Evolutionary conservation across 2,888 invertebrate genomes (phyloP).

Genomic region (Ctena decussata): DNA sequence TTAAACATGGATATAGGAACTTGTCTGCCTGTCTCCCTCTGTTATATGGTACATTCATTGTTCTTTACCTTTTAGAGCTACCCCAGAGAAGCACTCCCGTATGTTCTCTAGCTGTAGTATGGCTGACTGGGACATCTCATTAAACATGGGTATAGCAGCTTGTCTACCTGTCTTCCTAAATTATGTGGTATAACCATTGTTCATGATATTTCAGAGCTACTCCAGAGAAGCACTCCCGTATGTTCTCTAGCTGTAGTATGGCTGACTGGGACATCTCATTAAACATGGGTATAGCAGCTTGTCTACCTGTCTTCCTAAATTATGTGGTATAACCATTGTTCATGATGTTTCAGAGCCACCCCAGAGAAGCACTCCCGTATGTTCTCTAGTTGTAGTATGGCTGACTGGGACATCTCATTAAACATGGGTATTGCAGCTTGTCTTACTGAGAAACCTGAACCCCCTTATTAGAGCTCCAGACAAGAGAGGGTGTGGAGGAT

Average conservation of each 20-base stretch:
- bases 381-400: conserved; percentile 98
- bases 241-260: conserved; percentile 98
- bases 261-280: conserved; percentile 92
- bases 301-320: too few species aligned
- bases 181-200: too few species aligned
- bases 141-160: conserved; percentile 95
- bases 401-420: conserved; percentile 92
- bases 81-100: conserved; percentile 91
- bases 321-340: too few species aligned
- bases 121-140: conserved; percentile 91
- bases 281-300: conserved; percentile 95
- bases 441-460: conserved; percentile 94
- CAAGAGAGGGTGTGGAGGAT: too few species aligned
- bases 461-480: too few species aligned
- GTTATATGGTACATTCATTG: too few species aligned
- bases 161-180: conserved; percentile 97
- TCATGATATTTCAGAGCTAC: conserved; percentile 75
- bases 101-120: conserved; percentile 98
- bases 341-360: conserved; percentile 73
- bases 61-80: conserved; percentile 75
- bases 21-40: conserved; percentile 96
- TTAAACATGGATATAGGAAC: conserved; percentile 95
- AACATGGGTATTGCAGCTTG: conserved; percentile 96
- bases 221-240: conserved; percentile 91
- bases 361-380: conserved; percentile 92